Conservation (phyloP, 1,140 invertebrate genomes). For the Trichonephila clavipes region DNA sequence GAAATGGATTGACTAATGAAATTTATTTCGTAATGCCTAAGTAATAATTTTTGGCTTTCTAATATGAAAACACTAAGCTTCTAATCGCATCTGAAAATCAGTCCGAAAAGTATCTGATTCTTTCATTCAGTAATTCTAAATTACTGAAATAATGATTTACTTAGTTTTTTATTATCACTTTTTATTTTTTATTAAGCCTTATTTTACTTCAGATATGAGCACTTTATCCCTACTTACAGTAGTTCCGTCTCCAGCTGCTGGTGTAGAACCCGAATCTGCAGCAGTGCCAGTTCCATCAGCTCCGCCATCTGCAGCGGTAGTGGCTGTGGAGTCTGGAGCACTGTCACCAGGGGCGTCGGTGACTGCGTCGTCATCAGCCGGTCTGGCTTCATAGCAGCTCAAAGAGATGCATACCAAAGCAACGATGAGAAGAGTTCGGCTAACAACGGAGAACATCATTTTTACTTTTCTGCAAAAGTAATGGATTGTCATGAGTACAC, state of each 20-base stretch:
- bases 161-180: neutral
- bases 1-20: no score
- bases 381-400: neutral
- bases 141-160: neutral
- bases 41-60: no score
- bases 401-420: neutral
- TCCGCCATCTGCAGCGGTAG: no score
- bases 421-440: neutral
- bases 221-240: neutral
- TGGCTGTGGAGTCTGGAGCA: neutral
- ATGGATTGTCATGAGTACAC: neutral
- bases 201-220: neutral
- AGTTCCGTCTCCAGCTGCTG: neutral
- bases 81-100: neutral
- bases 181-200: neutral
- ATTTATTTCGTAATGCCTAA: no score
- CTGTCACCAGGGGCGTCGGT: neutral
- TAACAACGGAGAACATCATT: constrained; percentile 8
- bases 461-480: neutral
- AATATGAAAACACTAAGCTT: neutral
- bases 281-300: neutral
- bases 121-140: neutral
- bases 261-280: neutral
- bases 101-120: neutral
- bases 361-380: neutral